Conservation (phyloP, 2,113 vertebrate genomes). For the Phrynosoma platyrhinos region DNA sequence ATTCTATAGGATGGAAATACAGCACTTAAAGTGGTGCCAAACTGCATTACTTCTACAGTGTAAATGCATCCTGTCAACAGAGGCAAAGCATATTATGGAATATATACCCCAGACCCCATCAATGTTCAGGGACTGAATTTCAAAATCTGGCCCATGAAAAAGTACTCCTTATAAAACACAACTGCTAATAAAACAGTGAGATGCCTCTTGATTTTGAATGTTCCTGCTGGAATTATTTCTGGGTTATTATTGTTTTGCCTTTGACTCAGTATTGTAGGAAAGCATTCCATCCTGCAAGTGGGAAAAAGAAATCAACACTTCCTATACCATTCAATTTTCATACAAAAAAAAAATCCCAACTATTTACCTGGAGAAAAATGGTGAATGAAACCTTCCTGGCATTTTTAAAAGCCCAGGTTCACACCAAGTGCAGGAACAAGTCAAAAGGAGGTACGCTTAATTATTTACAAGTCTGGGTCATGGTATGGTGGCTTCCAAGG, state of each 20-base stretch:
- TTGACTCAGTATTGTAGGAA: not conserved
- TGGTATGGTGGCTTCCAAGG: slow-evolving; percentile 32
- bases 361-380: not conserved
- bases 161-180: not conserved
- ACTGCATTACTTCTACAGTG: no score
- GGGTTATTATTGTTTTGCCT: slow-evolving; percentile 1
- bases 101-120: no score
- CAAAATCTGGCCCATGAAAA: no score
- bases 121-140: no score
- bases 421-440: not conserved
- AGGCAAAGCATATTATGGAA: not conserved
- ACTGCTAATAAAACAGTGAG: not conserved
- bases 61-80: not conserved
- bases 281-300: not conserved
- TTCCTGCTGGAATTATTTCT: not conserved
- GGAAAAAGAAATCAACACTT: not conserved
- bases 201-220: not conserved
- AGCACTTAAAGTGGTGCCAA: no score
- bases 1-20: no score
- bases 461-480: slow-evolving; percentile 63
- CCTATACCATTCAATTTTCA: not conserved
- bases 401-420: not conserved
- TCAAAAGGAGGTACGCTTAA: slow-evolving; percentile 55
- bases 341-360: accelerated
- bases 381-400: slow-evolving; percentile 6